Conservation (phyloP, 2,113 vertebrate species). For the Antechinus flavipes region DNA sequence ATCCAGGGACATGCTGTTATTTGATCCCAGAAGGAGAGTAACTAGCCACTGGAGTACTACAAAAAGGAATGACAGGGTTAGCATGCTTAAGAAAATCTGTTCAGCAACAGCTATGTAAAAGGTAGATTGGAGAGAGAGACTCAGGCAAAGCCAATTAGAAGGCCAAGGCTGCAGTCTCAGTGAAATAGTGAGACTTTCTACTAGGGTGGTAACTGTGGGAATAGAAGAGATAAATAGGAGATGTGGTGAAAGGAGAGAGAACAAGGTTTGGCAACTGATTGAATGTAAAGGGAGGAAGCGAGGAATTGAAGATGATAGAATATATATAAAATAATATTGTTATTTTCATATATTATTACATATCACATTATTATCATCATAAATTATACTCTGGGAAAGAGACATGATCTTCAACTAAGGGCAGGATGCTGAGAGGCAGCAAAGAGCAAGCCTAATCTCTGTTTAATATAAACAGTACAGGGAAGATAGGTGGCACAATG, state of each 20-base stretch:
- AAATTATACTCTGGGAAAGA: background rate
- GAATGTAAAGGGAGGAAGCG: background rate
- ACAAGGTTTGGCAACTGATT: no score
- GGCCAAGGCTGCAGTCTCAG: background rate
- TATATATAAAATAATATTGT: no score
- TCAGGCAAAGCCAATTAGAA: background rate
- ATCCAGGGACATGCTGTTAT: background rate
- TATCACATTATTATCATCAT: background rate
- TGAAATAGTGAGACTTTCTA: background rate
- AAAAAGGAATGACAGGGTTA: background rate
- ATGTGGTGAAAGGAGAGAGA: no score
- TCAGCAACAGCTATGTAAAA: background rate
- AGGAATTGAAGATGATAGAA: no score
- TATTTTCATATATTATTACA: no score
- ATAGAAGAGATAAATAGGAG: no score
- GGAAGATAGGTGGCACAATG: no score
- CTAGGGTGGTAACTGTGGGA: background rate
- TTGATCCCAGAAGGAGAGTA: background rate
- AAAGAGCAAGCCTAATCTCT: background rate
- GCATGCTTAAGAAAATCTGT: background rate
- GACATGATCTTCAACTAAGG: background rate
- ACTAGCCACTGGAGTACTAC: background rate
- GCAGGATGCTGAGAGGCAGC: background rate
- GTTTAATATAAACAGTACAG: background rate
- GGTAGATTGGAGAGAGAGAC: background rate